These are phyloP conservation scores for Nymphalis polychloros DNA, from an alignment of 2,888 invertebrate species.

Conservation along the genomic window DNA sequence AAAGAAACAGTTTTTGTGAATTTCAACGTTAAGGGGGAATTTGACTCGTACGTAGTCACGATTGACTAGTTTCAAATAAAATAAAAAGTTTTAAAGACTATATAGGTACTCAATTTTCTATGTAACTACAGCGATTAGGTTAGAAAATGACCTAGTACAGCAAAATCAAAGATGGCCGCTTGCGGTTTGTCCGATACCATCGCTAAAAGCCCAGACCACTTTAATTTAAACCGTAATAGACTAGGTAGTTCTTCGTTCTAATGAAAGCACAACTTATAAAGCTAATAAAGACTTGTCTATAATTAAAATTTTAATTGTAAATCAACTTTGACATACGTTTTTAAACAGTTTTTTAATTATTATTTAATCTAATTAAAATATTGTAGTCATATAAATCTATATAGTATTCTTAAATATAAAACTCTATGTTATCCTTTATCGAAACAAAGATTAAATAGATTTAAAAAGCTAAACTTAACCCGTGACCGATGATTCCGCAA, in stretches of 20 bases:
- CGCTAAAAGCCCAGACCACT: slow-evolving; percentile 7
- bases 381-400: too few species aligned
- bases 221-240: slow-evolving; percentile 2
- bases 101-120: not conserved
- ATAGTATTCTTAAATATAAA: too few species aligned
- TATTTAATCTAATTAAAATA: too few species aligned
- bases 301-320: too few species aligned
- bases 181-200: not conserved
- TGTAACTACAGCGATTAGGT: not conserved
- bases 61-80: too few species aligned
- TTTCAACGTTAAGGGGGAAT: too few species aligned
- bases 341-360: too few species aligned
- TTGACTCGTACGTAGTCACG: too few species aligned
- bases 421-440: not conserved
- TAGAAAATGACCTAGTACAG: not conserved
- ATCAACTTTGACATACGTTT: too few species aligned
- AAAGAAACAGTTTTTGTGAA: too few species aligned
- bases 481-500: slow-evolving; percentile 21
- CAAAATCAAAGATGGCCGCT: slow-evolving; percentile 10
- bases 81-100: too few species aligned
- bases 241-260: slow-evolving; percentile 4
- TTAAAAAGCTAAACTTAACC: not conserved
- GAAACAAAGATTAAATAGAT: not conserved
- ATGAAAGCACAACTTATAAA: not conserved
- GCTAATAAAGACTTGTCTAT: too few species aligned